These are phyloP conservation scores for Folsomia manolachei DNA, from an alignment of 2,888 invertebrate species.

Conservation along the genomic window DNA sequence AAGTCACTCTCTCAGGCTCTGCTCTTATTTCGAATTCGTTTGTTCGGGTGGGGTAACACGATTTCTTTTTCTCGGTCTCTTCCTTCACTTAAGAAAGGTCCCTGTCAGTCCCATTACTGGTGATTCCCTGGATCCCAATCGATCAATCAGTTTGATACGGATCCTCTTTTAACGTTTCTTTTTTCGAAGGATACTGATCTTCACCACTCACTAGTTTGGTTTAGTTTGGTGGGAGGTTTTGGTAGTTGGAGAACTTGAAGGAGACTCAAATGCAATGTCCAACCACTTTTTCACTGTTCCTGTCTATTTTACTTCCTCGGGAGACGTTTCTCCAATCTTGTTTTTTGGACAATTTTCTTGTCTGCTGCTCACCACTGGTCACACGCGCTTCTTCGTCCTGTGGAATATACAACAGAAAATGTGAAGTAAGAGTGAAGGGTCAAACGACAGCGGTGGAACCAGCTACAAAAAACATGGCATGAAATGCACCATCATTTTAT, in stretches of 20 bases:
- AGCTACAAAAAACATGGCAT: neutral
- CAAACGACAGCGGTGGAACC: neutral
- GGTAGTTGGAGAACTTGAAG: too few relatives aligned
- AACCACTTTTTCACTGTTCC: constrained; percentile 6
- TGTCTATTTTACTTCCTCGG: constrained; percentile 16
- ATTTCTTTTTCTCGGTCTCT: constrained; percentile 18
- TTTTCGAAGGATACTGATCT: constrained; percentile 4
- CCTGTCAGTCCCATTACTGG: constrained; percentile 44
- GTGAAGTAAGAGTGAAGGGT: neutral
- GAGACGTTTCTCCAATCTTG: constrained; percentile 13
- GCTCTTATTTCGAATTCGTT: neutral
- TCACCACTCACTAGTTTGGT: neutral
- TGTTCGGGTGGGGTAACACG: constrained; percentile 15
- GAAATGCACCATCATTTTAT: neutral
- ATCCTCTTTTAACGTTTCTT: constrained; percentile 17
- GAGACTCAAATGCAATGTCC: neutral
- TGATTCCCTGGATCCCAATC: constrained; percentile 49
- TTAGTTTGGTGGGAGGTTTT: constrained; percentile 4
- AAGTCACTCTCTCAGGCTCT: neutral
- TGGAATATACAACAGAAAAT: neutral
- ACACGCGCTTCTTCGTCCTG: neutral
- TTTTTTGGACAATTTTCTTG: constrained; percentile 23
- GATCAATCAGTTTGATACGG: constrained; percentile 44
- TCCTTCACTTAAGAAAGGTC: constrained; percentile 24
- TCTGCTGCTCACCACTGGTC: constrained; percentile 4